Evolutionary conservation across 1,140 invertebrate genomes (phyloP).

Genomic region (Bombus soroeensis): DNA sequence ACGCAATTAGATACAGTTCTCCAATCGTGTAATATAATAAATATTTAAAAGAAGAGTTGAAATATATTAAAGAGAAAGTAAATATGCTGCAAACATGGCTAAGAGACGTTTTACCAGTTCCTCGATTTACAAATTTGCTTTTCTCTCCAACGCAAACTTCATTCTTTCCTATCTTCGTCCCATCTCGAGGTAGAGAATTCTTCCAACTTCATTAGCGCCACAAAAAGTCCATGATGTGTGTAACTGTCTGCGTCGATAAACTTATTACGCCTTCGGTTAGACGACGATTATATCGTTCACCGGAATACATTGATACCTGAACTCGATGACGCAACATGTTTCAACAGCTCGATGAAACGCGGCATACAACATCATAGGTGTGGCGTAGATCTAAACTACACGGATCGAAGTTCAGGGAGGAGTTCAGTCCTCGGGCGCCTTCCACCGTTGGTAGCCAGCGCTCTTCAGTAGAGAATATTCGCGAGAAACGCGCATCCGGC

Average conservation of each 20-base stretch:
- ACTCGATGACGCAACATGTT: conserved; percentile 14
- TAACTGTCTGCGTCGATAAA: background rate
- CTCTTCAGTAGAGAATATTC: conserved; percentile 22
- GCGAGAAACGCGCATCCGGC: conserved; percentile 50
- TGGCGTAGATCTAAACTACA: conserved; percentile 16
- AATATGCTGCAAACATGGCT: too few species aligned
- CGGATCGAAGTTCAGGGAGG: conserved; percentile 21
- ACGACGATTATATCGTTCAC: conserved; percentile 34
- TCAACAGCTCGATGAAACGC: conserved; percentile 12
- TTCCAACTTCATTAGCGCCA: too few species aligned
- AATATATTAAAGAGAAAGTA: too few species aligned
- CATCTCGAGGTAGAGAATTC: background rate
- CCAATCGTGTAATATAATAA: too few species aligned
- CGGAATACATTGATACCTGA: background rate
- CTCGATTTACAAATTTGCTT: background rate
- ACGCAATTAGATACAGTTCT: too few species aligned
- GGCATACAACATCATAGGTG: conserved; percentile 16
- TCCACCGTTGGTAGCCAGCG: conserved; percentile 5
- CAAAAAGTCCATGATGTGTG: too few species aligned
- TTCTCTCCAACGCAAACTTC: background rate
- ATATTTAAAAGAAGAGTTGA: too few species aligned
- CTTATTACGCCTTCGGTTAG: background rate
- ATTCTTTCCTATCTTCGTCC: background rate
- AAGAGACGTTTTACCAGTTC: too few species aligned
- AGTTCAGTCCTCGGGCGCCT: background rate